Base-by-base conservation (phyloP, 2,113 vertebrate species). In the Leptobrachium leishanense region DNA sequence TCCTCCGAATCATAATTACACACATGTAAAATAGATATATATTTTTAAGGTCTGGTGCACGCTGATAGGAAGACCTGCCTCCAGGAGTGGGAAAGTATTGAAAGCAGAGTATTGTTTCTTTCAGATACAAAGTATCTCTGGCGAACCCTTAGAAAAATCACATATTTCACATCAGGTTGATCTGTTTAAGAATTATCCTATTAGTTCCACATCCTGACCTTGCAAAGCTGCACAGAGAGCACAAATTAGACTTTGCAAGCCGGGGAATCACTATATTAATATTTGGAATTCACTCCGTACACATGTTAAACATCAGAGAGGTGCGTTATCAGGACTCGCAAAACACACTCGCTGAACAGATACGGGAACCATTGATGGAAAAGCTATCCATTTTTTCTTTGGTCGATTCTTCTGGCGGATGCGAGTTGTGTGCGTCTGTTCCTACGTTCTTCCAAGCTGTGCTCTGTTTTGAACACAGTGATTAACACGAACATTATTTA, bases 221-320 rank as follows among this genome's bases (percentile, higher is more conserved):
- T 83, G 84, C 82, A 86, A 87, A 87, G 87, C 79, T 78, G 79
- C 77, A 89, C 80, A 79, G 85, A 77, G 84, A 86, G 91, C 90
- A 92, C 83, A 91, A 93, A 92, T 91, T 87, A 90, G 84, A 86
- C 84, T 88, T 92, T 53, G 86, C 85, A 90, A 89, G 53, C 86
- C 87, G 84, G 83, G 83, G 85, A 68, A 89, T 88, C 88, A 88
- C 89, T 90, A 87, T 86, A 89, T 90, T 91, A 92, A 91, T 90
- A 91, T 85, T 88, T 87, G 88, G 87, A 86, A 85, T 74, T 81
- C 73, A 82, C 89, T 87, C 88, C 86, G 86, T 85, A 86, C 81
- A 85, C 85, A 88, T 89, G 87, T 89, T 88, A 89, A 87, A 85
- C 71, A 86, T 74, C 70, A 50, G 53, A 55, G 44, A 57, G 15